Percentiles rank a stretch among this genome's conserved stretches.
Evolutionary conservation across 2,888 invertebrate species (phyloP).

Genomic region (Homarus gammarus): DNA sequence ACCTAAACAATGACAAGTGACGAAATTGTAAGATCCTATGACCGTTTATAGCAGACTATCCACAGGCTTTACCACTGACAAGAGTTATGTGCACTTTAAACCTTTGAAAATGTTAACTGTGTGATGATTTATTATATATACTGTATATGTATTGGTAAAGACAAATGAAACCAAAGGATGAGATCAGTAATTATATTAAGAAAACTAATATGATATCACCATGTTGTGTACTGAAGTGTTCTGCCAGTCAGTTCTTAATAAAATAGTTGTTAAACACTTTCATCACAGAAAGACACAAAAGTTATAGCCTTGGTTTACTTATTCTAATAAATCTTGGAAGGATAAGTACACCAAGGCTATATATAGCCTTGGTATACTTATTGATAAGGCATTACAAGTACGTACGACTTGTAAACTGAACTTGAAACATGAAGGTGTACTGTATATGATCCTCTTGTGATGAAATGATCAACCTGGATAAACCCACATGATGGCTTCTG

Average conservation of each 20-base stretch:
- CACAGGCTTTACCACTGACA: conserved; percentile 31
- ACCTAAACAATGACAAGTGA: conserved; percentile 31
- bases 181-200: conserved; percentile 61
- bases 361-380: no score
- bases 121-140: conserved; percentile 43
- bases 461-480: no score
- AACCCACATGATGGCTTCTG: no score
- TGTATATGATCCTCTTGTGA: no score
- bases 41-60: conserved; percentile 24
- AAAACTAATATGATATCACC: conserved; percentile 59
- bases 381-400: no score
- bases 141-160: conserved; percentile 33
- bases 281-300: no score
- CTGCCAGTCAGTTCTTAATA: conserved; percentile 72
- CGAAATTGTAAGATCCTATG: conserved; percentile 22
- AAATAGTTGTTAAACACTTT: conserved; percentile 62
- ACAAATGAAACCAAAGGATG: conserved; percentile 52
- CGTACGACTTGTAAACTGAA: no score
- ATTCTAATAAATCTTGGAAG: no score
- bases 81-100: conserved; percentile 20
- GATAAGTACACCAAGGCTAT: no score
- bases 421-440: no score
- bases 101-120: conserved; percentile 24
- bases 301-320: no score
- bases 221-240: conserved; percentile 67